phyloP scores from a whole-genome alignment of 2,888 invertebrate species.

The Temnothorax unifasciatus region DNA sequence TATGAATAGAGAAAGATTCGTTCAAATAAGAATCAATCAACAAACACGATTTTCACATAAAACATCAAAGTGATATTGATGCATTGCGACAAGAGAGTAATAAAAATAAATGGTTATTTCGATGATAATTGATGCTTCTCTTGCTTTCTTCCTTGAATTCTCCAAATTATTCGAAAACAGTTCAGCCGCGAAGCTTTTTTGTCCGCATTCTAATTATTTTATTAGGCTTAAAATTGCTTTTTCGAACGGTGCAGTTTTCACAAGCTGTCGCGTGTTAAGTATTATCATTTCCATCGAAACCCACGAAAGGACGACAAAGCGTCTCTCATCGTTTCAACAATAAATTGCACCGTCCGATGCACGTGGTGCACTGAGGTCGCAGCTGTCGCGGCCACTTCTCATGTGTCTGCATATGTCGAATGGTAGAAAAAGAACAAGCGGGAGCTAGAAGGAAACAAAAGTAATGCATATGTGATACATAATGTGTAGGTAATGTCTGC shows the following conservation, averaged over 20 bases:
- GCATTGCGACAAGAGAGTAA: neutral
- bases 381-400: constrained; percentile 48
- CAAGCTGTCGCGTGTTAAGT: constrained; percentile 41
- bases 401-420: constrained; percentile 7
- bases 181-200: neutral
- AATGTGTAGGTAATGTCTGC: neutral
- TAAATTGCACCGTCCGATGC: constrained; percentile 69
- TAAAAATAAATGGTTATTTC: constrained; percentile 14
- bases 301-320: constrained; percentile 47
- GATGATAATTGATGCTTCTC: neutral
- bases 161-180: neutral
- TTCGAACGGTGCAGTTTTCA: neutral
- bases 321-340: constrained; percentile 53
- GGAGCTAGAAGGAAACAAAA: neutral
- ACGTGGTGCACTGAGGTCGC: constrained; percentile 57
- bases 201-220: neutral
- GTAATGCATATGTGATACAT: neutral
- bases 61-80: neutral
- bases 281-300: constrained; percentile 48
- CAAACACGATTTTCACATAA: neutral
- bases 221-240: neutral
- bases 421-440: neutral
- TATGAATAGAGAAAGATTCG: neutral
- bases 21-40: neutral
- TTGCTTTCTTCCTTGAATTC: neutral